Base-by-base conservation (phyloP, 2,888 invertebrate genomes). In the Hyposoter didymator region DNA sequence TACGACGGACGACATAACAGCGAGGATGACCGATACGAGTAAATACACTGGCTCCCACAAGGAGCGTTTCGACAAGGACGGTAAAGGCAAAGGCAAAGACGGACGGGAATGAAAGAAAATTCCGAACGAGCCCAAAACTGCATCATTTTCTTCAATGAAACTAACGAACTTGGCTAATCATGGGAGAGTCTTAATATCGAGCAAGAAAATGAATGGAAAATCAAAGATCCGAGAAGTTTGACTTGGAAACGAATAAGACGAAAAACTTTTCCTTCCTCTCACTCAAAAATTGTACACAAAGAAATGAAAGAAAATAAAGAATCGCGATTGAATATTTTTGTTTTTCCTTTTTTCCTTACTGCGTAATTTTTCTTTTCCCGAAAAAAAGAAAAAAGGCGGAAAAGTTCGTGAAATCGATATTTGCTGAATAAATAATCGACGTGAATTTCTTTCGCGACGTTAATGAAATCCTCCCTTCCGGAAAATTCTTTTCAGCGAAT, bases 1-100 rank as follows among this genome's bases (percentile, higher is more conserved):
- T 6, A 88, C 87, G 2, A 89, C 88, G 76, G 89, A 89, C 17
- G 92, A 91, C 17, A 93, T 93, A 2, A 93, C 94, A 10, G 92
- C 92, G 45, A 91, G 94, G 43, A 88, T 94, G 79, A 94, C 94
- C 22, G 94, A 94, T 87, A 91, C 94, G 45, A 92, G 93, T 39
- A 92, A 93, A 85, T 94, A 94, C 90, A 94, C 94, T 7, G 94
- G 94, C 69, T 90, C 92, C 35, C 93, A 94, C 88, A 94, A 94
- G 87, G 92, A 94, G 82, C 89, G 94, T 17, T 94, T 94, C 85
- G 94, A 94, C 84, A 90, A 92, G 3, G 88, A 90, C 4, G 94
- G 94, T 5, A 93, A 92, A 75, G 94, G 94, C 32, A 91, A 90
- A 70, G 94, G 94, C 7, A 92, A 92, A 78, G 93, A 93, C 66